Evolutionary conservation across 2,113 vertebrate genomes (phyloP).

Genomic region (Cynopterus brachyotis): DNA sequence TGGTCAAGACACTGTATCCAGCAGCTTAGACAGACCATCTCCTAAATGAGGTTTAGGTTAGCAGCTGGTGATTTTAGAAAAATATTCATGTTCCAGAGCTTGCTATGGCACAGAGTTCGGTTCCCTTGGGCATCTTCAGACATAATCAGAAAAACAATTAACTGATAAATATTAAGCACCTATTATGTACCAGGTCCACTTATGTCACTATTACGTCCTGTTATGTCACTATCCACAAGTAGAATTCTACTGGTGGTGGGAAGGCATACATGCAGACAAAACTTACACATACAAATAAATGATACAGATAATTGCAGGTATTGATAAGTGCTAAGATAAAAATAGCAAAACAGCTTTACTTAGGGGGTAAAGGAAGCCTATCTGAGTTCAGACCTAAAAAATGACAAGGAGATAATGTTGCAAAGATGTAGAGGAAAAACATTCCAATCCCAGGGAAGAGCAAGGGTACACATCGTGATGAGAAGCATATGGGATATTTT

Average conservation of each 20-base stretch:
- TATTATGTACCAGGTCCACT: not conserved
- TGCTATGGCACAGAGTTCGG: not conserved
- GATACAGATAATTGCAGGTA: not conserved
- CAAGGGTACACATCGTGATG: not conserved
- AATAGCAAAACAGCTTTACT: not conserved
- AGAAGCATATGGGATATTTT: not conserved
- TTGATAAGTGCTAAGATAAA: not conserved
- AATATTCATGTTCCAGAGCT: not conserved
- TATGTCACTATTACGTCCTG: too few relatives aligned
- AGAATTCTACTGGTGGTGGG: not conserved
- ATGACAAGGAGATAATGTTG: not conserved
- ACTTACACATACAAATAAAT: not conserved
- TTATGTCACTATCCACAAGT: not conserved
- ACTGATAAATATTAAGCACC: not conserved
- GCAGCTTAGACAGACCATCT: not conserved
- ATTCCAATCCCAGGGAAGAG: not conserved
- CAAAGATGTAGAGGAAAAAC: not conserved
- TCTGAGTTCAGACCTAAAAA: not conserved
- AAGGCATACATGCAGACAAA: not conserved
- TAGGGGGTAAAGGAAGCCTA: not conserved
- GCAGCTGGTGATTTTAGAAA: not conserved
- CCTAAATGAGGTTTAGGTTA: not conserved
- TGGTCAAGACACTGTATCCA: not conserved
- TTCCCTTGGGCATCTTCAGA: not conserved
- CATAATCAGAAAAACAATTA: not conserved